Conservation (phyloP, 2,888 invertebrate species). For the Acrobasis consociella region DNA sequence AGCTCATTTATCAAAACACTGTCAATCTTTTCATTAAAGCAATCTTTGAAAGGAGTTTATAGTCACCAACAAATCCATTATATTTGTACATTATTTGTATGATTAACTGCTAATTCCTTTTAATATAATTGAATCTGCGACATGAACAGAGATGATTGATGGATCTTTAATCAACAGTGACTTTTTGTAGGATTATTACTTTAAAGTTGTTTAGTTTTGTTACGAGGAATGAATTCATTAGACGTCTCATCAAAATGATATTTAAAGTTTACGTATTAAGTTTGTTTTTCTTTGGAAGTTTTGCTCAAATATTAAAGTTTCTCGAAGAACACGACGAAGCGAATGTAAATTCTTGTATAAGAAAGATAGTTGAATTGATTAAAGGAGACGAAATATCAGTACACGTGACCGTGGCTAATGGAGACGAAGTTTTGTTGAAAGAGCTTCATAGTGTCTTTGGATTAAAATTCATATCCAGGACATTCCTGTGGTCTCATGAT, state of each 20-base stretch:
- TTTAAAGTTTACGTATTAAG: neutral
- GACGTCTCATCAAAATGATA: neutral
- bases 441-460: neutral
- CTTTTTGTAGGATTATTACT: neutral
- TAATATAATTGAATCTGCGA: neutral
- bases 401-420: conserved; percentile 2
- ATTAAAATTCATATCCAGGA: neutral
- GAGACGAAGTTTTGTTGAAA: neutral
- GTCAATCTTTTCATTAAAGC: neutral
- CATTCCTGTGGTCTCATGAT: conserved; percentile 5
- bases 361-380: conserved; percentile 3
- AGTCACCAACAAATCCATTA: neutral
- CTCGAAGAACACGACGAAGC: neutral
- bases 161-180: neutral
- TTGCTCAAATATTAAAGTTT: neutral
- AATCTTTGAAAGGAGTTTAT: neutral
- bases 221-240: neutral
- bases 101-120: neutral
- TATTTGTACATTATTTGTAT: neutral
- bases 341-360: neutral
- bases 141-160: neutral
- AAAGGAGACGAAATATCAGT: neutral
- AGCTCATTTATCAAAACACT: neutral
- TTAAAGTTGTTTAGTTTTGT: neutral
- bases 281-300: neutral